Conservation (phyloP, 2,888 invertebrate genomes). For the Hofmannophila pseudospretella region DNA sequence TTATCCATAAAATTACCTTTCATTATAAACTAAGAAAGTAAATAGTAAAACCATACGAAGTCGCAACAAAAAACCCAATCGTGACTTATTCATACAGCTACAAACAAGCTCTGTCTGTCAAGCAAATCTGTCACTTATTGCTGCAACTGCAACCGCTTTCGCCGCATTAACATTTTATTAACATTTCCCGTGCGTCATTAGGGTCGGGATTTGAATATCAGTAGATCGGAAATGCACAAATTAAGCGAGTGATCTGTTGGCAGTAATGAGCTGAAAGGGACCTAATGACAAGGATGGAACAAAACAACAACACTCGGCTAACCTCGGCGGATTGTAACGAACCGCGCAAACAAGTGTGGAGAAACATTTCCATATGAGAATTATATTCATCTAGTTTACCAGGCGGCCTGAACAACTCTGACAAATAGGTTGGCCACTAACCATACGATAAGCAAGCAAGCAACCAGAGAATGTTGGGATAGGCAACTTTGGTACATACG, state of each 20-base stretch:
- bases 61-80: constrained; percentile 61
- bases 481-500: too few species aligned
- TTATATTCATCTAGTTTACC: too few species aligned
- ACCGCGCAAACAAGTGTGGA: constrained; percentile 31
- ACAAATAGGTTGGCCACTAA: too few species aligned
- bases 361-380: constrained; percentile 5
- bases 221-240: constrained; percentile 77
- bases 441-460: too few species aligned
- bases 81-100: constrained; percentile 71
- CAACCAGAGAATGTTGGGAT: too few species aligned
- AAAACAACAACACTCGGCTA: constrained; percentile 71
- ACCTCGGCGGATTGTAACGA: constrained; percentile 58
- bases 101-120: constrained; percentile 69
- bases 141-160: constrained; percentile 59
- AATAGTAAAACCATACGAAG: too few species aligned
- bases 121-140: constrained; percentile 77
- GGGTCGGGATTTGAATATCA: constrained; percentile 76
- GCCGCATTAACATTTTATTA: constrained; percentile 75
- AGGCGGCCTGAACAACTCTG: too few species aligned
- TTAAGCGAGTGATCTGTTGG: constrained; percentile 75
- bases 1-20: too few species aligned
- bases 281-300: constrained; percentile 66
- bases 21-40: too few species aligned
- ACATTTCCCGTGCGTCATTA: constrained; percentile 75
- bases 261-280: constrained; percentile 67